Conservation (phyloP, 2,797 vertebrate species). For the Chanos chanos region DNA sequence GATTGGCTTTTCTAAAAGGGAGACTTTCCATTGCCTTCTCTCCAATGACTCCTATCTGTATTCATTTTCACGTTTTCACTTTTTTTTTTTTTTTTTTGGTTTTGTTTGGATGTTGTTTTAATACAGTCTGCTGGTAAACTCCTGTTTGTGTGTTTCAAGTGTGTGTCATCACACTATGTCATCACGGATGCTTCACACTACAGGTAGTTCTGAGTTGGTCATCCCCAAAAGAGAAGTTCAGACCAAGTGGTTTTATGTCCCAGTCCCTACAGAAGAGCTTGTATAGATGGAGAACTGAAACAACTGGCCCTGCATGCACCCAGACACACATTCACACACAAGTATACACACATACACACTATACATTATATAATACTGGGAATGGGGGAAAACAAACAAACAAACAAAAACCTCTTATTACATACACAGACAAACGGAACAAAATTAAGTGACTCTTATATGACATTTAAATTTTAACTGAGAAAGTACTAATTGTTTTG, state of each 20-base stretch:
- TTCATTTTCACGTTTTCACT: not conserved
- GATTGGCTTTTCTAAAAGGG: too few species aligned
- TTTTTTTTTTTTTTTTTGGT: not conserved
- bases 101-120: not conserved
- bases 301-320: too few species aligned
- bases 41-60: too few species aligned
- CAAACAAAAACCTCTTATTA: too few species aligned
- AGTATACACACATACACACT: conserved; percentile 1
- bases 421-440: conserved; percentile 7
- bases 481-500: conserved; percentile 43
- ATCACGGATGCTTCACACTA: too few species aligned
- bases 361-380: not conserved
- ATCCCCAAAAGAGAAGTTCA: too few species aligned
- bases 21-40: too few species aligned
- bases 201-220: too few species aligned
- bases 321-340: not conserved
- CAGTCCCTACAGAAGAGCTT: too few species aligned
- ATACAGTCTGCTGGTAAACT: too few species aligned
- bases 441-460: conserved; percentile 26
- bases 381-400: conserved; percentile 4
- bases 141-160: not conserved
- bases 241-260: too few species aligned
- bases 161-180: conserved; percentile 11
- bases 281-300: too few species aligned
- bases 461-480: conserved; percentile 24